phyloP scores from a whole-genome alignment of 2,888 invertebrate genomes.

The Leucophora obtusa region DNA sequence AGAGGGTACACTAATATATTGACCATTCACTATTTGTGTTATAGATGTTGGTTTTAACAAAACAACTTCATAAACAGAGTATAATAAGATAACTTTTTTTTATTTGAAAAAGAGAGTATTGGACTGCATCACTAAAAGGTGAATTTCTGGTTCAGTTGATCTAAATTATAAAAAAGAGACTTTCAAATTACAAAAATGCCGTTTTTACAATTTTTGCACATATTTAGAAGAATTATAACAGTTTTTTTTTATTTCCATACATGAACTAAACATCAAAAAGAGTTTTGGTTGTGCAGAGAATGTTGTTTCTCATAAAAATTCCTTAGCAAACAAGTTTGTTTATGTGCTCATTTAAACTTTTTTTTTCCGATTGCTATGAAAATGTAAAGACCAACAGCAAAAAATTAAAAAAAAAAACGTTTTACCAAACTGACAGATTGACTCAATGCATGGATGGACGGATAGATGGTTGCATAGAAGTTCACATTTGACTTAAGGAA shows the following conservation, averaged over 20 bases:
- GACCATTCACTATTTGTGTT: conserved; percentile 28
- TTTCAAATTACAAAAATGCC: not conserved
- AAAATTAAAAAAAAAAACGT: conserved; percentile 22
- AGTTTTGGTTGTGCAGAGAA: conserved; percentile 51
- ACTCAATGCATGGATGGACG: conserved; percentile 59
- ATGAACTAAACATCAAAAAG: conserved; percentile 41
- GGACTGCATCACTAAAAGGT: not conserved
- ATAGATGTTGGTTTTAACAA: not conserved
- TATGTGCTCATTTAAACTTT: conserved; percentile 62
- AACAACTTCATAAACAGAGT: not conserved
- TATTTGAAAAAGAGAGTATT: not conserved
- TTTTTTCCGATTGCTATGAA: conserved; percentile 44
- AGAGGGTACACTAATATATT: conserved; percentile 56
- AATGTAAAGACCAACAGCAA: conserved; percentile 6
- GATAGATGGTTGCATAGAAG: conserved; percentile 54
- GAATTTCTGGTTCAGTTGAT: not conserved
- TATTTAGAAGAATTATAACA: not conserved
- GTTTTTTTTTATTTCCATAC: not conserved
- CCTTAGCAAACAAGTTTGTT: conserved; percentile 53
- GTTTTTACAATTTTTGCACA: conserved; percentile 2
- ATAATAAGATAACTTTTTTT: not conserved
- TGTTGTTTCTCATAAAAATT: conserved; percentile 50
- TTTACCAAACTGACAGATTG: conserved; percentile 60
- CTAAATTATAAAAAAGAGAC: conserved; percentile 1
- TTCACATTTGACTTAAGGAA: conserved; percentile 62